These are phyloP conservation scores for Jordanella pulchra DNA, from an alignment of 2,797 vertebrate genomes.

Conservation along the genomic window DNA sequence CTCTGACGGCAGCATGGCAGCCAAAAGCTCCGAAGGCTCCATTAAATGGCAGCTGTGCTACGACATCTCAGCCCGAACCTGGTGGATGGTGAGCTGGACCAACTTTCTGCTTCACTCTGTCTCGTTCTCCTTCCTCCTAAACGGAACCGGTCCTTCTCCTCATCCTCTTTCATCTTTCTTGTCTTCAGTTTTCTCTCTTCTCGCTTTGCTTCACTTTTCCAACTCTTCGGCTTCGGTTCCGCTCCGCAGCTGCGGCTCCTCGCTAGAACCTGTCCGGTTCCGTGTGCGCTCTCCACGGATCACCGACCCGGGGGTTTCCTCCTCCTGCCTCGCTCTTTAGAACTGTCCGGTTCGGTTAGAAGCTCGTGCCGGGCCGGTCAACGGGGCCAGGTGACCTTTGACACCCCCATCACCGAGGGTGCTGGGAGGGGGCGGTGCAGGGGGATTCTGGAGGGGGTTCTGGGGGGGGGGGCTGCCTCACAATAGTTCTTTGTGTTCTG, in stretches of 20 bases:
- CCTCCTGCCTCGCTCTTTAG: background rate
- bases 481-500: slow-evolving; percentile 89
- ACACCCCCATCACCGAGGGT: slow-evolving; percentile 75
- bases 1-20: slow-evolving; percentile 98
- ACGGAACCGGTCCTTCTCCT: background rate
- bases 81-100: slow-evolving; percentile 95
- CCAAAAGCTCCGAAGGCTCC: slow-evolving; percentile 96
- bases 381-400: slow-evolving; percentile 92
- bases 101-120: background rate
- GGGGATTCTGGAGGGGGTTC: slow-evolving; percentile 12
- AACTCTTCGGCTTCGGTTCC: background rate
- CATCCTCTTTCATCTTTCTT: background rate
- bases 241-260: background rate
- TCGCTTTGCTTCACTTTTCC: background rate
- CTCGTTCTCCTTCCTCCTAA: background rate
- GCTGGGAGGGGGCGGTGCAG: slow-evolving; percentile 22
- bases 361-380: slow-evolving; percentile 74
- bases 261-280: background rate
- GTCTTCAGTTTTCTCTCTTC: background rate
- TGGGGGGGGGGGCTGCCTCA: slow-evolving; percentile 67
- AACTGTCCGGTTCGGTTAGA: too few species aligned
- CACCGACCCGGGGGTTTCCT: too few species aligned
- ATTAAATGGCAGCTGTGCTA: slow-evolving; percentile 99
- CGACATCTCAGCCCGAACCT: slow-evolving; percentile 99
- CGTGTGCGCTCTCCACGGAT: background rate